phyloP scores from a whole-genome alignment of 2,113 vertebrate genomes.

The Saccopteryx bilineata region DNA sequence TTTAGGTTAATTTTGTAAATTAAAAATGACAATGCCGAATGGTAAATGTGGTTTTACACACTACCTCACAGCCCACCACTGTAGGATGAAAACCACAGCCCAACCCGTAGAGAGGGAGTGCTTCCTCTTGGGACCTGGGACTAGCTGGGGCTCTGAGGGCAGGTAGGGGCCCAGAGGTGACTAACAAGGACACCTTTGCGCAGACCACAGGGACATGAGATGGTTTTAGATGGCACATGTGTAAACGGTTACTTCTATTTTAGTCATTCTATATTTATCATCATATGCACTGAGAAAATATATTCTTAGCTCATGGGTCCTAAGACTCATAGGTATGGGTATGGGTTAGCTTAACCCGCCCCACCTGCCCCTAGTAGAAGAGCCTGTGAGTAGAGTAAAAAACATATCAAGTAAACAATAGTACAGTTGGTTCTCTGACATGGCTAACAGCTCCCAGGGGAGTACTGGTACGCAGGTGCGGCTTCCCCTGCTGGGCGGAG shows the following conservation, averaged over 20 bases:
- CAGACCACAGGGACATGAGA: rapidly evolving
- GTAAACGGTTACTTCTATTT: background rate
- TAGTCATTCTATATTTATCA: background rate
- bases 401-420: background rate
- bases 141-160: no score
- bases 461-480: background rate
- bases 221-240: background rate
- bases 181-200: background rate
- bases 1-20: background rate
- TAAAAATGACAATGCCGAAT: background rate
- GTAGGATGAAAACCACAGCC: background rate
- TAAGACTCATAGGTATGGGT: background rate
- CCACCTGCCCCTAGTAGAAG: background rate
- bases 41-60: background rate
- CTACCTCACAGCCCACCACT: background rate
- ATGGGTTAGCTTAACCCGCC: background rate
- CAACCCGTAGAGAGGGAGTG: background rate
- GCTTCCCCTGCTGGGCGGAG: rapidly evolving
- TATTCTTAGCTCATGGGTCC: background rate
- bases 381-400: background rate
- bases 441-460: background rate
- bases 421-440: background rate
- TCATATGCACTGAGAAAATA: background rate
- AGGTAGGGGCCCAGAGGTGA: background rate
- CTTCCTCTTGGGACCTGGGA: background rate